Base-by-base conservation (phyloP, 1,140 invertebrate species). In the Hormaphis cornu region DNA sequence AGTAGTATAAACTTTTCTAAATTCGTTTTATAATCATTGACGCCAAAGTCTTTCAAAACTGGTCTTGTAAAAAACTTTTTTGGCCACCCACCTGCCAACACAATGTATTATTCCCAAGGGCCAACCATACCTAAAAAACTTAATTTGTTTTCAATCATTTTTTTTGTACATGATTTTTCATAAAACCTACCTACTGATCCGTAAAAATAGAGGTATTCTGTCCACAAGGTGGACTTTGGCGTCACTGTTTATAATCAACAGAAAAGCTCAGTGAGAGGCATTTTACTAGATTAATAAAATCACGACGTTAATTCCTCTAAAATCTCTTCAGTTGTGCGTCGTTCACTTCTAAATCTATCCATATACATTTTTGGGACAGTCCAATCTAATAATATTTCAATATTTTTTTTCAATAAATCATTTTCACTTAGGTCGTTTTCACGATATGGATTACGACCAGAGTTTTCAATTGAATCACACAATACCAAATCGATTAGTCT, bases 401-500 rank as follows among this genome's bases (percentile, higher is more conserved):
- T 83, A 77, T 92, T 92, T 18, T 78, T 81, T 50, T 85, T 83
- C 1, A 92, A 77, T 12, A 82, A 79, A 53, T 85, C 83, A 9
- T 85, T 79, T 14, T 85, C 83, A 10, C 82, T 77, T 3, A 85
- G 71, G 3, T 72, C 74, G 1, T 78, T 75, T 70, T 84, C 82
- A 42, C 79, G 80, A 58, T 83, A 85, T 1, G 87, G 84, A 18
- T 79, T 79, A 37, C 87, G 83, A 1, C 87, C 88, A 54, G 89
- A 89, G 10, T 85, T 82, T 73, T 86, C 81, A 20, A 92, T 80
- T 0, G 88, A 90, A 71, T 89, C 88, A 28, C 85, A 81, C 1
- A 92, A 80, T n/a, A 92, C 85, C 58, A 90, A 86, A 75, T 92
- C 89, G 71, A 92, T 90, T 4, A 91, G 80, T 72, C 87, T 80